Conservation (phyloP, 2,113 vertebrate species). For the Oriolus oriolus region DNA sequence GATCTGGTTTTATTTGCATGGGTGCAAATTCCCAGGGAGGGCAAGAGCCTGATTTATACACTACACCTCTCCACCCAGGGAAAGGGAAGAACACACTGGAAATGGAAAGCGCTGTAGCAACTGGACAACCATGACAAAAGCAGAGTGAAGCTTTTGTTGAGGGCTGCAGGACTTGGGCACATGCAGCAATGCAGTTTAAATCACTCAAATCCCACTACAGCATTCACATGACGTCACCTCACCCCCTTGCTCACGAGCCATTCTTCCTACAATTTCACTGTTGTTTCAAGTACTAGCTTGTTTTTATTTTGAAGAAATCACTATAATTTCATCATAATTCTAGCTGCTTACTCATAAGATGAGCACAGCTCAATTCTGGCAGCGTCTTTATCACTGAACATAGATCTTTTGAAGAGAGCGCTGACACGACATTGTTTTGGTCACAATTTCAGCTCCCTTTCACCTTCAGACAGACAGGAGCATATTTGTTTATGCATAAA, state of each 20-base stretch:
- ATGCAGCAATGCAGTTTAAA: background rate
- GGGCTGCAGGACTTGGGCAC: background rate
- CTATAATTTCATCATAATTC: background rate
- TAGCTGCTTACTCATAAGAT: background rate
- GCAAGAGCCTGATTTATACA: background rate
- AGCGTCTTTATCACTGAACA: background rate
- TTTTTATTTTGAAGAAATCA: background rate
- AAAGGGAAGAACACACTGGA: background rate
- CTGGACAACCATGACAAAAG: background rate
- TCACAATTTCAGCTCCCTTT: background rate
- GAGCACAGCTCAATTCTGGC: background rate
- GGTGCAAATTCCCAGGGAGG: accelerated
- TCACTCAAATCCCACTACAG: background rate
- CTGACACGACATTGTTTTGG: background rate
- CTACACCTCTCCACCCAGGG: too few species aligned
- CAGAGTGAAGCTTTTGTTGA: background rate
- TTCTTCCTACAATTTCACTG: background rate
- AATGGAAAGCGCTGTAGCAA: background rate
- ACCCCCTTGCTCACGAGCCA: background rate
- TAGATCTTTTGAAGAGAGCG: background rate
- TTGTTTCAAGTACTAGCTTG: background rate
- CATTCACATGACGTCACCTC: background rate
- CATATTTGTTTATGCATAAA: background rate
- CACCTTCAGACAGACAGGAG: background rate
- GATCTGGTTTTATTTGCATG: background rate